phyloP scores from a whole-genome alignment of 2,797 vertebrate species.

The Champsocephalus gunnari region DNA sequence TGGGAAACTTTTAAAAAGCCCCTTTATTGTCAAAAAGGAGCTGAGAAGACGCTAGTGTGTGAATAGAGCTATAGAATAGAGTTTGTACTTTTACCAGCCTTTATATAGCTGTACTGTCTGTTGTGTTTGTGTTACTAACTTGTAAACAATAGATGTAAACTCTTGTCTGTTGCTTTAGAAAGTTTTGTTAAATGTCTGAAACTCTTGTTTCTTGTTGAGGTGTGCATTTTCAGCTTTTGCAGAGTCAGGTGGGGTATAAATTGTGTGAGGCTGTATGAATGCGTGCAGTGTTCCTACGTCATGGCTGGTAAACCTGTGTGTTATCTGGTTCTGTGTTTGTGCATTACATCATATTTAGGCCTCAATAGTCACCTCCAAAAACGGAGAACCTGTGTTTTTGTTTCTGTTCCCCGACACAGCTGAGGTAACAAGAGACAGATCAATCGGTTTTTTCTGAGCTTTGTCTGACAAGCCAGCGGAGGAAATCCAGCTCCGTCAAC shows the following conservation, averaged over 20 bases:
- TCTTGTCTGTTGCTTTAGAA: conserved; percentile 17
- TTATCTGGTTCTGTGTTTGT: conserved; percentile 6
- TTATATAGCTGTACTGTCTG: neutral
- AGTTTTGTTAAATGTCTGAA: conserved; percentile 13
- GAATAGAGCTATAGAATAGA: neutral
- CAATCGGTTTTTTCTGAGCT: conserved; percentile 67
- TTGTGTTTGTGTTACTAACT: neutral
- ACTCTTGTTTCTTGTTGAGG: neutral
- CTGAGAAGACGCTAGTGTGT: conserved; percentile 5
- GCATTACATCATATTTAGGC: neutral
- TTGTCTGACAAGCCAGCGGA: conserved; percentile 69
- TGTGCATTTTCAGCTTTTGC: neutral
- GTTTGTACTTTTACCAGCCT: conserved; percentile 15
- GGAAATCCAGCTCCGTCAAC: conserved; percentile 65
- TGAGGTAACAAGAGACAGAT: conserved; percentile 66
- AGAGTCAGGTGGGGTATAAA: neutral
- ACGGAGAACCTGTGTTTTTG: conserved; percentile 15
- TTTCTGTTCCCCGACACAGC: conserved; percentile 36
- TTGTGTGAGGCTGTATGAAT: conserved; percentile 1
- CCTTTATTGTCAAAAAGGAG: conserved; percentile 4
- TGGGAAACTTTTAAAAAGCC: conserved; percentile 7
- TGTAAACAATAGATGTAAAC: neutral
- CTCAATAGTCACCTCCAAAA: conserved; percentile 5
- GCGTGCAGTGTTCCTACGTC: neutral
- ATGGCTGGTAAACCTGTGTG: neutral